Evolutionary conservation across 2,113 vertebrate genomes (phyloP).

Genomic region (Gobio gobio): DNA sequence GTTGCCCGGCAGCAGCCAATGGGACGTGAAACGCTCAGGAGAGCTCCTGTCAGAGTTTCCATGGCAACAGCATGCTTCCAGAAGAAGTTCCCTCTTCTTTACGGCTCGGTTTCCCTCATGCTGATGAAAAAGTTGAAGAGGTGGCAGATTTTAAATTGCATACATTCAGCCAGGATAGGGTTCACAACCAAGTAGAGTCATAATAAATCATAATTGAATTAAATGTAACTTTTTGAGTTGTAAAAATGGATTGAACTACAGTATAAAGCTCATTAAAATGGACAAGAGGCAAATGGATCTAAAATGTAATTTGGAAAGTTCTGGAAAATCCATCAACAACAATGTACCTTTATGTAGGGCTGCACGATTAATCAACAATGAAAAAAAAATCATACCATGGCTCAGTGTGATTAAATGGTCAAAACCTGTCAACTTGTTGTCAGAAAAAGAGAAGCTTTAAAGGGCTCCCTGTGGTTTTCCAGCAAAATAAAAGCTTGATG

Average conservation of each 20-base stretch:
- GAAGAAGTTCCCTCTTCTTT: slow-evolving; percentile 53
- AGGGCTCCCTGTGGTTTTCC: not conserved
- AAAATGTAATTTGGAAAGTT: not conserved
- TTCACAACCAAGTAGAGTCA: not conserved
- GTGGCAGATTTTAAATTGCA: not conserved
- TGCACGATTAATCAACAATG: not conserved
- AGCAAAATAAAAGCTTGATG: too few relatives aligned
- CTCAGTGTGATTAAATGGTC: too few relatives aligned
- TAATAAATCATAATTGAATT: not conserved
- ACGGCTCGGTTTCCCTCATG: slow-evolving; percentile 21
- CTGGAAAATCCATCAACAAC: slow-evolving; percentile 2
- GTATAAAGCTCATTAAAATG: not conserved
- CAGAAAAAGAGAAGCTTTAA: not conserved
- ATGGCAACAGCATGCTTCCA: slow-evolving; percentile 75
- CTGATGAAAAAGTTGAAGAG: slow-evolving; percentile 33
- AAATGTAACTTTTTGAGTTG: not conserved
- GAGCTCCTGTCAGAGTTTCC: slow-evolving; percentile 73
- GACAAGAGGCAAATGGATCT: not conserved
- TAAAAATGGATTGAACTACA: not conserved
- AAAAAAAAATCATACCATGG: not conserved
- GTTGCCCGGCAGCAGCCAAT: slow-evolving; percentile 77
- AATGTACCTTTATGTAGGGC: not conserved
- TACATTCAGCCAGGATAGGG: not conserved
- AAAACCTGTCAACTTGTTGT: not conserved
- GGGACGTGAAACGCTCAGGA: slow-evolving; percentile 66